phyloP scores from a whole-genome alignment of 1,140 invertebrate species.

The Cydia pomonella region DNA sequence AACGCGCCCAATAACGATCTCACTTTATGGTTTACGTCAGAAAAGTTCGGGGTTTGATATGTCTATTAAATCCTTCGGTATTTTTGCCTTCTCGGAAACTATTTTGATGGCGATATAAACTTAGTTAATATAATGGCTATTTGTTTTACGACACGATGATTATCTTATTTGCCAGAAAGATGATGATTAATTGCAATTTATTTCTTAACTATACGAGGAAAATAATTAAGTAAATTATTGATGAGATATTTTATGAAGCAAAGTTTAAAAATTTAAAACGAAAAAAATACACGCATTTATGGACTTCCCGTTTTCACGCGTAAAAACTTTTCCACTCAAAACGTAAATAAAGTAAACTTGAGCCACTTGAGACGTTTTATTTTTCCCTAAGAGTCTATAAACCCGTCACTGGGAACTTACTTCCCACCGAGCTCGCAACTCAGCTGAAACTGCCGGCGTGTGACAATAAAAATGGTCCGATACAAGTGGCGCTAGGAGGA shows the following conservation, averaged over 20 bases:
- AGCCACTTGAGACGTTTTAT: constrained; percentile 69
- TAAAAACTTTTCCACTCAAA: constrained; percentile 22
- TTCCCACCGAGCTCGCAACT: constrained; percentile 65
- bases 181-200: not conserved
- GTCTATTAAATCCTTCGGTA: constrained; percentile 53
- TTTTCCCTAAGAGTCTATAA: constrained; percentile 66
- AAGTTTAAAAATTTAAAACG: not conserved
- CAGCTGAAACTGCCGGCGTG: constrained; percentile 64
- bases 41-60: constrained; percentile 51
- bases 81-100: constrained; percentile 27
- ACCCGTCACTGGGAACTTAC: constrained; percentile 62
- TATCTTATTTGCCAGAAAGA: constrained; percentile 20
- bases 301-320: not conserved
- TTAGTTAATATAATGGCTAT: constrained; percentile 20
- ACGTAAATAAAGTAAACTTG: constrained; percentile 32
- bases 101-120: constrained; percentile 7
- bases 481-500: constrained; percentile 73
- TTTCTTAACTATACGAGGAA: not conserved
- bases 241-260: not conserved
- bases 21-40: constrained; percentile 50
- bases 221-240: not conserved
- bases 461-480: constrained; percentile 70
- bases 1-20: constrained; percentile 40
- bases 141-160: constrained; percentile 14
- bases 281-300: not conserved